Base-by-base conservation (phyloP, 2,113 vertebrate genomes). In the Proterorhinus semilunaris region DNA sequence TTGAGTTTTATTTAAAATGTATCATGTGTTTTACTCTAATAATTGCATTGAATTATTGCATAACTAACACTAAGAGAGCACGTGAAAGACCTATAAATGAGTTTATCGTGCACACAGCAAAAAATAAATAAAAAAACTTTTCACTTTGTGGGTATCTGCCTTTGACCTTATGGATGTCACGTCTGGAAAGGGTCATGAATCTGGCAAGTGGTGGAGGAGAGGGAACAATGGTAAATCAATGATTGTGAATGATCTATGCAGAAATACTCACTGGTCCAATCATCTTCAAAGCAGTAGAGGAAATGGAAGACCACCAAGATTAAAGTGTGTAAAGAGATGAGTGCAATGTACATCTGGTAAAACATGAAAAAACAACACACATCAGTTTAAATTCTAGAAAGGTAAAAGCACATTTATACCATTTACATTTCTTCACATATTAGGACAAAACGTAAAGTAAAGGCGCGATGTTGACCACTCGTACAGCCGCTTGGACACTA, bases 261-360 rank as follows among this genome's bases (percentile, higher is more conserved):
- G n/a, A 55, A 46, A 46, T 66, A 98, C 98, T 98, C 88, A 99
- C 98, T 98, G 86, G 95, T 96, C 97, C 97, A 99, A 78, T 99
- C 96, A 88, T 99, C 98, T 93, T 99, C 97, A 90, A 99, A 98
- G 90, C 97, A 99, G 86, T 96, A 94, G 74, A 99, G 94, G 89
- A 99, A 99, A 87, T 99, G 98, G 90, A 99, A 95, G 86, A 94
- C 96, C 90, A 99, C 96, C 97, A 99, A 96, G 86, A 94, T 85
- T 83, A 99, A 90, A 85, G 94, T 69, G 80, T 99, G 98, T 84
- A 98, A 87, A 75, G 98, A 99, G 83, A 97, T 94, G 88, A 99
- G 93, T 77, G 96, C 95, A 91, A 99, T 98, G 91, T 99, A 99
- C 98, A 99, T 98, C 98, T 99, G 91, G 65, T 90, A 44, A 88